Conservation (phyloP, 1,140 invertebrate species). For the Phocides pigmalion region DNA sequence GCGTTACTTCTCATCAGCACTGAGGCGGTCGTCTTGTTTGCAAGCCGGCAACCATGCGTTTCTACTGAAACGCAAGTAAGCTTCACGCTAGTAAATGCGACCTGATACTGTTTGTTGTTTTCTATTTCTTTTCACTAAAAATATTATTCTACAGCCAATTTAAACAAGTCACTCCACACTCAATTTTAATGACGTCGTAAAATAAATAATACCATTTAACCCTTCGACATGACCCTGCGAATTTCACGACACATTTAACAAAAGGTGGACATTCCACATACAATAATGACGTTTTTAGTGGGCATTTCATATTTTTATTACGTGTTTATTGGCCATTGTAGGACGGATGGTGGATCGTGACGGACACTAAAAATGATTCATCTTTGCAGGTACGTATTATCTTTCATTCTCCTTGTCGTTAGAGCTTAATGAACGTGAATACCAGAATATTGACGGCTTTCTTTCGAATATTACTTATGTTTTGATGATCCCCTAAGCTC, state of each 20-base stretch:
- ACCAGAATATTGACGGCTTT: constrained; percentile 35
- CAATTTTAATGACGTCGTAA: constrained; percentile 42
- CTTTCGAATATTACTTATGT: constrained; percentile 12
- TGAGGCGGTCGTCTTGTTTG: too few species aligned
- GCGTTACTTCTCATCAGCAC: too few species aligned
- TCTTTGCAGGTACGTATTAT: constrained; percentile 54
- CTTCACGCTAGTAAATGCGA: too few species aligned
- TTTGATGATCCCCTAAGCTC: constrained; percentile 11
- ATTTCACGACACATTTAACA: constrained; percentile 72
- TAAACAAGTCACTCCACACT: neutral
- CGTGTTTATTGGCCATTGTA: constrained; percentile 78
- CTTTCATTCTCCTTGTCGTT: constrained; percentile 43
- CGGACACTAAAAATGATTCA: constrained; percentile 66
- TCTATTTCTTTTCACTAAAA: too few species aligned
- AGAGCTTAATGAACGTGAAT: constrained; percentile 58
- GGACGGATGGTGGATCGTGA: constrained; percentile 53
- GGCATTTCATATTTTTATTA: constrained; percentile 74
- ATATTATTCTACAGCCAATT: neutral
- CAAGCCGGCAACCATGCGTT: too few species aligned
- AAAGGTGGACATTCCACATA: constrained; percentile 76
- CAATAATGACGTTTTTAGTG: constrained; percentile 76
- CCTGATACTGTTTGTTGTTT: too few species aligned
- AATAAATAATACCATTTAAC: constrained; percentile 46
- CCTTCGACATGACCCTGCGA: constrained; percentile 44
- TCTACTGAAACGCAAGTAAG: too few species aligned